A percentile compares a stretch with the other conserved stretches of the same genome.
These are phyloP conservation scores for Cyphomyrus discorhynchus DNA, from an alignment of 2,113 vertebrate species.

Conservation along the genomic window DNA sequence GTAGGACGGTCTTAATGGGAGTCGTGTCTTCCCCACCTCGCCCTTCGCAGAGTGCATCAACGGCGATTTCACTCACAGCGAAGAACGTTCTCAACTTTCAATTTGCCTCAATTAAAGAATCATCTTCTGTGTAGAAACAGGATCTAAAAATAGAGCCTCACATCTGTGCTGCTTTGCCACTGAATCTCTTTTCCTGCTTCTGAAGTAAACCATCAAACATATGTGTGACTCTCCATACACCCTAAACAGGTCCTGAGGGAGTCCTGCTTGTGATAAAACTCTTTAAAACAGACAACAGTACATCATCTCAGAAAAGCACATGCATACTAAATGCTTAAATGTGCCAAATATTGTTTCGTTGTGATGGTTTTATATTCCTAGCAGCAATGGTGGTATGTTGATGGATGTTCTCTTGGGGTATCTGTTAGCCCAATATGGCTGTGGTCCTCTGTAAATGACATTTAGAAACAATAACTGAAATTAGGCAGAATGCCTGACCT, in stretches of 20 bases:
- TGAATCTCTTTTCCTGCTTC: neutral
- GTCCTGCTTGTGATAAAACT: neutral
- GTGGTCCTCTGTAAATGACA: neutral
- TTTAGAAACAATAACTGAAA: neutral
- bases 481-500: neutral
- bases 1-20: slow-evolving; percentile 31
- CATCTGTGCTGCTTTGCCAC: neutral
- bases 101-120: slow-evolving; percentile 40
- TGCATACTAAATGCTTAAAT: neutral
- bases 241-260: neutral
- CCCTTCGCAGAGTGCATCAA: slow-evolving; percentile 22
- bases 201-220: neutral
- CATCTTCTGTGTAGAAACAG: slow-evolving; percentile 22
- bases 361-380: neutral
- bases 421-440: neutral
- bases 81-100: slow-evolving; percentile 24
- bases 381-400: neutral
- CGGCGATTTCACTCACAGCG: slow-evolving; percentile 16
- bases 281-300: neutral
- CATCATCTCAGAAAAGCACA: neutral
- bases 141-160: slow-evolving; percentile 29
- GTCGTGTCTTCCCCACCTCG: slow-evolving; percentile 23
- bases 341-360: neutral
- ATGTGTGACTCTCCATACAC: neutral
- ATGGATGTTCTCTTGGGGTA: neutral